Conservation (phyloP, 2,797 vertebrate species). For the Peromyscus aztecus region DNA sequence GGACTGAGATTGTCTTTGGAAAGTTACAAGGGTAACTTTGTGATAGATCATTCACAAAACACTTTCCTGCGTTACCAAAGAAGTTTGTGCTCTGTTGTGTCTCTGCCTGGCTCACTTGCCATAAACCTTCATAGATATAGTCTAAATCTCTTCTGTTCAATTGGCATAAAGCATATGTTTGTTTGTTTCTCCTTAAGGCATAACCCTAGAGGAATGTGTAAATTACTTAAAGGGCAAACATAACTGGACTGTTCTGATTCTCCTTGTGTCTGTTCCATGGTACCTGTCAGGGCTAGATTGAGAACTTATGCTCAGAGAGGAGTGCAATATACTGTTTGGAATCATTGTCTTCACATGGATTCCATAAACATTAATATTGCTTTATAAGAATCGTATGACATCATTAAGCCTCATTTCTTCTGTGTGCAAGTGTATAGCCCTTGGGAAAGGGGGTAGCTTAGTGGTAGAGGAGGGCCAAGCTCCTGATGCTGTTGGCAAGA, state of each 20-base stretch:
- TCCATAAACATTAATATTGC: background rate
- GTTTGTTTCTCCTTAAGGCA: background rate
- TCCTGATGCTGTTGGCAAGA: background rate
- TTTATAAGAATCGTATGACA: background rate
- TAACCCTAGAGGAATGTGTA: background rate
- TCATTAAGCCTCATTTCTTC: background rate
- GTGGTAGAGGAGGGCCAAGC: background rate
- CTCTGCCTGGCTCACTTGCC: background rate
- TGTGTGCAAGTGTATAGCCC: background rate
- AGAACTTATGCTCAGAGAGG: background rate
- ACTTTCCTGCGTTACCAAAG: background rate
- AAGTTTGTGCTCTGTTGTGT: background rate
- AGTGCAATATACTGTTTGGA: background rate
- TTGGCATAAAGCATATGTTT: background rate
- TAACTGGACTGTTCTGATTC: background rate
- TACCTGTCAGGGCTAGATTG: background rate
- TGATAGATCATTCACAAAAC: background rate
- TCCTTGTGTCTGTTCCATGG: background rate
- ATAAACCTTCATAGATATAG: background rate
- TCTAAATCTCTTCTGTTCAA: background rate
- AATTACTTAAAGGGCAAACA: background rate
- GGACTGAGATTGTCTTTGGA: background rate
- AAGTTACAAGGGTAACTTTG: background rate
- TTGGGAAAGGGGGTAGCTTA: background rate
- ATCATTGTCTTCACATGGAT: background rate